Percentiles rank a stretch among this genome's conserved stretches.
Evolutionary conservation across 2,888 invertebrate genomes (phyloP).

Genomic region (Macrosoma leucophasiata): DNA sequence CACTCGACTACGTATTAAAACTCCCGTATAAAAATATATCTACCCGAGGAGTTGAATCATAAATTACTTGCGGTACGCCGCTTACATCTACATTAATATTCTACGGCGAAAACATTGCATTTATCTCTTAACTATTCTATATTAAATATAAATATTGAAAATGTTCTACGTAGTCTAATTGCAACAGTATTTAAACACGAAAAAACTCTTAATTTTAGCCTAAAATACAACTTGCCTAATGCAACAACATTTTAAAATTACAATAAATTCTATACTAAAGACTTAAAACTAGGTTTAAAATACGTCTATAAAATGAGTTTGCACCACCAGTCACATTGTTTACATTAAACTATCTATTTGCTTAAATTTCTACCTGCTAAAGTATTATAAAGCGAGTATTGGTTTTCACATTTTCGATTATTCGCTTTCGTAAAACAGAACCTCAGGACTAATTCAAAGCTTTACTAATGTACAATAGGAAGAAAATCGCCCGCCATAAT

Average conservation of each 20-base stretch:
- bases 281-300: constrained; percentile 60
- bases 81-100: constrained; percentile 50
- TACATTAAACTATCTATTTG: constrained; percentile 52
- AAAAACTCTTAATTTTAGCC: constrained; percentile 21
- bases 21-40: constrained; percentile 22
- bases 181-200: constrained; percentile 19
- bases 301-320: constrained; percentile 61
- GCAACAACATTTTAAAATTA: constrained; percentile 44
- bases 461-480: constrained; percentile 51
- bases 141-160: constrained; percentile 26
- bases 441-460: constrained; percentile 42
- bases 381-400: constrained; percentile 28
- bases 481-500: constrained; percentile 55
- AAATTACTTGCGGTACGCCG: constrained; percentile 42
- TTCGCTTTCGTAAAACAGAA: constrained; percentile 28
- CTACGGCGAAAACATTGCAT: constrained; percentile 46
- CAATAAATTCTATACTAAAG: constrained; percentile 43
- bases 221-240: constrained; percentile 44
- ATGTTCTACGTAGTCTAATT: constrained; percentile 38
- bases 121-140: constrained; percentile 59
- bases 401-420: constrained; percentile 32
- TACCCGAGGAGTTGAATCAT: constrained; percentile 31
- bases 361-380: constrained; percentile 44
- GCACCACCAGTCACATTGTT: constrained; percentile 69
- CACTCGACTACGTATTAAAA: constrained; percentile 30